These are phyloP conservation scores for Hafferia zeledoni DNA, from an alignment of 2,797 vertebrate species.

Conservation along the genomic window DNA sequence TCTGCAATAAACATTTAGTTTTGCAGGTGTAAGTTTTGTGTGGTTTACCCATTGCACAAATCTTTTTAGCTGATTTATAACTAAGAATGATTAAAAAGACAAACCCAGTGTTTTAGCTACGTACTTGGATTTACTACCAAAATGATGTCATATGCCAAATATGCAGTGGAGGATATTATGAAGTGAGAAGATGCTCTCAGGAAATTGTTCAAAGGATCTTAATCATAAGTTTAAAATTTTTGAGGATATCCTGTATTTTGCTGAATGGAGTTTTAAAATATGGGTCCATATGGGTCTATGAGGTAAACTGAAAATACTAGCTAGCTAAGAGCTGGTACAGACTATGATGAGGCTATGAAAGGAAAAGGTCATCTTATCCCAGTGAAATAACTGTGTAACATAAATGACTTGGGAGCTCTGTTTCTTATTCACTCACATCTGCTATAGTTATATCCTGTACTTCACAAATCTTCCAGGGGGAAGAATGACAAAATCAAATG, in stretches of 20 bases:
- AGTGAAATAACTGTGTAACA: background rate
- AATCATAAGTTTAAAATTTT: background rate
- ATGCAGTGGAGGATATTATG: background rate
- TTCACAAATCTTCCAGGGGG: background rate
- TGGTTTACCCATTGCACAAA: background rate
- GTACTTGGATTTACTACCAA: background rate
- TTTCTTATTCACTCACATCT: constrained; percentile 21
- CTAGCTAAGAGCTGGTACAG: background rate
- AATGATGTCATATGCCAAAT: background rate
- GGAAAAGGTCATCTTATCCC: background rate
- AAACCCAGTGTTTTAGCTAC: background rate
- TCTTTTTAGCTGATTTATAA: background rate
- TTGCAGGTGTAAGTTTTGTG: background rate
- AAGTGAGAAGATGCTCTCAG: background rate
- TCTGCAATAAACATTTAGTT: background rate
- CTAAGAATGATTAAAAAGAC: background rate
- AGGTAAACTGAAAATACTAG: background rate
- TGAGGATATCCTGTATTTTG: background rate
- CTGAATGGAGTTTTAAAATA: background rate
- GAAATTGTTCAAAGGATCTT: background rate
- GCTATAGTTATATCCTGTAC: background rate
- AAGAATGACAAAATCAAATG: background rate
- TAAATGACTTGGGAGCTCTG: background rate
- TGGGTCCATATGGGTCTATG: background rate
- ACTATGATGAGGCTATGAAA: background rate